phyloP scores from a whole-genome alignment of 2,888 invertebrate species.

The Aphidius colemani region DNA sequence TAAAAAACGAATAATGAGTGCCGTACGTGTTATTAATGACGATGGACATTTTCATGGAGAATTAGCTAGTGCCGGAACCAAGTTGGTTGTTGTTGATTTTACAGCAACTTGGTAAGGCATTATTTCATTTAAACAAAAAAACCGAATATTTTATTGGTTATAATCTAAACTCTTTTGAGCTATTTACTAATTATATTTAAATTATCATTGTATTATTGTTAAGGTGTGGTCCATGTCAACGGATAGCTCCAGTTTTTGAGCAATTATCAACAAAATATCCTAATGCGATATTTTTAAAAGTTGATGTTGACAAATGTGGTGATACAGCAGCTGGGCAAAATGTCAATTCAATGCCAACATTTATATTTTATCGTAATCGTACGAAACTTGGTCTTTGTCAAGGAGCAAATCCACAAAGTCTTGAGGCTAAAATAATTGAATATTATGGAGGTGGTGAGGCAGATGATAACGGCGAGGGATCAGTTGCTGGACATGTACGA shows the following conservation, averaged over 20 bases:
- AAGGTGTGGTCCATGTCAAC: slow-evolving; percentile 97
- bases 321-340: slow-evolving; percentile 87
- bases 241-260: slow-evolving; percentile 91
- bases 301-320: slow-evolving; percentile 92
- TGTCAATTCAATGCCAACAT: slow-evolving; percentile 97
- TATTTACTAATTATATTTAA: neutral
- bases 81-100: slow-evolving; percentile 92
- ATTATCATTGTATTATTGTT: slow-evolving; percentile 30
- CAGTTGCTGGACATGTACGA: slow-evolving; percentile 82
- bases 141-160: neutral
- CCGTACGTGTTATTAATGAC: slow-evolving; percentile 71
- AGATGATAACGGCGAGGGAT: slow-evolving; percentile 65
- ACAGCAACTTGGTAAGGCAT: slow-evolving; percentile 85
- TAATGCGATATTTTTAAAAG: slow-evolving; percentile 88
- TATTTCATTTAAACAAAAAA: slow-evolving; percentile 10
- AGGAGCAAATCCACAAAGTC: slow-evolving; percentile 81
- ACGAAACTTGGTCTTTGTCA: slow-evolving; percentile 83
- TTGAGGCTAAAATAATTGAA: slow-evolving; percentile 90
- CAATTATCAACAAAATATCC: slow-evolving; percentile 86
- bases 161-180: slow-evolving; percentile 6
- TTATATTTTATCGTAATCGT: slow-evolving; percentile 90
- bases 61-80: slow-evolving; percentile 81
- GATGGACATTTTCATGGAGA: slow-evolving; percentile 85
- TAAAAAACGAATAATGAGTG: slow-evolving; percentile 60
- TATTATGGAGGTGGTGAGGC: slow-evolving; percentile 74